These are phyloP conservation scores for Dasysyrphus tricinctus DNA, from an alignment of 2,888 invertebrate genomes.

Conservation along the genomic window DNA sequence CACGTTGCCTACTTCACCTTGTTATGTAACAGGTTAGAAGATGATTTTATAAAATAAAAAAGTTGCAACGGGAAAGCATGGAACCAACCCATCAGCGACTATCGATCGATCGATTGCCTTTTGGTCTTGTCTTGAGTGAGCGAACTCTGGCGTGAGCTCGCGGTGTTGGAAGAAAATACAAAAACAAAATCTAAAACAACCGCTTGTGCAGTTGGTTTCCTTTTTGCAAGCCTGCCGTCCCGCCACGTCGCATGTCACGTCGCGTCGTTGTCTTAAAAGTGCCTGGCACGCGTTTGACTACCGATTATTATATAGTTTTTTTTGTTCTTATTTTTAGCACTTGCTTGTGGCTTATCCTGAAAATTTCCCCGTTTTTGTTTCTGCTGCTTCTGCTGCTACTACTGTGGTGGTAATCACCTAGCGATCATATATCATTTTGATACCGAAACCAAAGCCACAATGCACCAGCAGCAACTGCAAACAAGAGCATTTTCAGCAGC, in stretches of 20 bases:
- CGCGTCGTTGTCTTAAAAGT: slow-evolving; percentile 6
- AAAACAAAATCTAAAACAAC: slow-evolving; percentile 9
- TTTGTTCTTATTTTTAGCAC: slow-evolving; percentile 42
- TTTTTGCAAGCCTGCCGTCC: neutral
- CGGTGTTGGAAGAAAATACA: slow-evolving; percentile 14
- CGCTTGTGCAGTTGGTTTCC: slow-evolving; percentile 6
- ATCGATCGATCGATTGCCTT: slow-evolving; percentile 57
- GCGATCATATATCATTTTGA: slow-evolving; percentile 67
- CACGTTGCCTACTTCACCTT: slow-evolving; percentile 58
- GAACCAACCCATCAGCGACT: slow-evolving; percentile 14
- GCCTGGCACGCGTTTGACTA: slow-evolving; percentile 66
- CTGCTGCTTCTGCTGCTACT: slow-evolving; percentile 22
- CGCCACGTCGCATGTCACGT: neutral
- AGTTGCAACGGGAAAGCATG: neutral
- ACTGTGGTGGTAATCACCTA: slow-evolving; percentile 63
- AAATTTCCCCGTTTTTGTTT: slow-evolving; percentile 42
- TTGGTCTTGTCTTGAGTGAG: slow-evolving; percentile 27
- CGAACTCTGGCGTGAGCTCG: slow-evolving; percentile 21
- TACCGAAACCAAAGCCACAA: slow-evolving; percentile 23
- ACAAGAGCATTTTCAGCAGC: slow-evolving; percentile 34
- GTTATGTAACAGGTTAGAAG: slow-evolving; percentile 66
- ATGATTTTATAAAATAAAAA: slow-evolving; percentile 43
- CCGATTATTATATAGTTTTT: slow-evolving; percentile 63
- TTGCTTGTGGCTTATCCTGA: slow-evolving; percentile 62
- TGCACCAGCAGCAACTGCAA: slow-evolving; percentile 12